phyloP scores from a whole-genome alignment of 1,140 invertebrate genomes.

The Daktulosphaira vitifoliae region DNA sequence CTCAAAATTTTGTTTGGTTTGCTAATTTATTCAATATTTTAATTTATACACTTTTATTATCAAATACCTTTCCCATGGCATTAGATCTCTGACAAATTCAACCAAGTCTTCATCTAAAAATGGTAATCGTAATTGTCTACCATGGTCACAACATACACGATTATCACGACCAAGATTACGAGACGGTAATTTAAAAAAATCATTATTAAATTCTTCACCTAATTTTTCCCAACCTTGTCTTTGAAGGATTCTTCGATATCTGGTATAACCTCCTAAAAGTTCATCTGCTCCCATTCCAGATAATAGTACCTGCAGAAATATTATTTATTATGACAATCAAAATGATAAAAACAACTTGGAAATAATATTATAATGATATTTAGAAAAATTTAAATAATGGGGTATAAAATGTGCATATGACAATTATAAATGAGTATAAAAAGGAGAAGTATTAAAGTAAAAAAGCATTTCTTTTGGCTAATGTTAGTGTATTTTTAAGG shows the following conservation, averaged over 20 bases:
- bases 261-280: slow-evolving; percentile 86
- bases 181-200: slow-evolving; percentile 76
- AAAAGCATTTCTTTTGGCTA: no score
- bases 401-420: no score
- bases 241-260: slow-evolving; percentile 68
- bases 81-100: slow-evolving; percentile 57
- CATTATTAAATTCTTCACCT: slow-evolving; percentile 59
- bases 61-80: slow-evolving; percentile 72
- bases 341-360: neutral
- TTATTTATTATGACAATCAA: slow-evolving; percentile 10
- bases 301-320: slow-evolving; percentile 65
- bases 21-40: no score
- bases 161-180: slow-evolving; percentile 93
- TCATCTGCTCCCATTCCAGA: slow-evolving; percentile 95
- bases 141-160: slow-evolving; percentile 69
- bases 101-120: slow-evolving; percentile 89
- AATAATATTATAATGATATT: slow-evolving; percentile 19
- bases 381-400: no score
- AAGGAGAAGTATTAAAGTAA: no score
- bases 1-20: no score
- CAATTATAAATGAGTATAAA: no score
- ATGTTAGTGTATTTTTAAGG: no score
- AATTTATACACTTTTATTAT: no score
- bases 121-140: slow-evolving; percentile 73
- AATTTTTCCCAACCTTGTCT: slow-evolving; percentile 58